Percentiles rank a stretch among this genome's conserved stretches.
These are phyloP conservation scores for Oscheius sp. DNA, from an alignment of 1,140 invertebrate species.

Conservation along the genomic window DNA sequence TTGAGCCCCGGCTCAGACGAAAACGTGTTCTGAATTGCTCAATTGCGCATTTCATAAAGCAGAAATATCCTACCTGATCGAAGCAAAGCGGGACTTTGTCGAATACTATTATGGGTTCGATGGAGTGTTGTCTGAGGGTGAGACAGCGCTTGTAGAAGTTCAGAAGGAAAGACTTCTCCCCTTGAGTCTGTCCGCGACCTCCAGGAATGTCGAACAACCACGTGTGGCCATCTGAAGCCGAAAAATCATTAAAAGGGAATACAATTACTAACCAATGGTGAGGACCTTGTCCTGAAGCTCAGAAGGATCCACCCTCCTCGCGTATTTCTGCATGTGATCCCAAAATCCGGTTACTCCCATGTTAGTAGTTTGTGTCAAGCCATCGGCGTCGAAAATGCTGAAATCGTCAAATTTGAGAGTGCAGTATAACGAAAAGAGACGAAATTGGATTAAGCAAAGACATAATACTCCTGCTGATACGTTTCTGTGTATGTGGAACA, in stretches of 20 bases:
- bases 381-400: no score
- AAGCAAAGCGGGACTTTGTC: constrained; percentile 1
- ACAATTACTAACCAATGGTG: constrained; percentile 12
- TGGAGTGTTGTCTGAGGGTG: not conserved
- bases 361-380: no score
- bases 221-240: constrained; percentile 24
- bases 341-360: constrained; percentile 26
- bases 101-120: constrained; percentile 34
- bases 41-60: not conserved
- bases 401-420: not conserved
- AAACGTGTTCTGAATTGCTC: not conserved
- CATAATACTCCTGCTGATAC: no score
- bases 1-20: not conserved
- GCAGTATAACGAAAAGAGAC: not conserved
- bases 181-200: not conserved
- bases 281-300: constrained; percentile 9
- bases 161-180: not conserved
- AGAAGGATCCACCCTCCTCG: constrained; percentile 8
- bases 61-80: not conserved
- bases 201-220: constrained; percentile 21
- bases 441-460: not conserved
- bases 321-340: constrained; percentile 27
- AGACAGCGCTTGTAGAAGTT: constrained; percentile 2
- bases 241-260: not conserved
- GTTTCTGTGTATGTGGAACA: no score